phyloP scores from a whole-genome alignment of 2,797 vertebrate genomes.

The Monodelphis domestica region DNA sequence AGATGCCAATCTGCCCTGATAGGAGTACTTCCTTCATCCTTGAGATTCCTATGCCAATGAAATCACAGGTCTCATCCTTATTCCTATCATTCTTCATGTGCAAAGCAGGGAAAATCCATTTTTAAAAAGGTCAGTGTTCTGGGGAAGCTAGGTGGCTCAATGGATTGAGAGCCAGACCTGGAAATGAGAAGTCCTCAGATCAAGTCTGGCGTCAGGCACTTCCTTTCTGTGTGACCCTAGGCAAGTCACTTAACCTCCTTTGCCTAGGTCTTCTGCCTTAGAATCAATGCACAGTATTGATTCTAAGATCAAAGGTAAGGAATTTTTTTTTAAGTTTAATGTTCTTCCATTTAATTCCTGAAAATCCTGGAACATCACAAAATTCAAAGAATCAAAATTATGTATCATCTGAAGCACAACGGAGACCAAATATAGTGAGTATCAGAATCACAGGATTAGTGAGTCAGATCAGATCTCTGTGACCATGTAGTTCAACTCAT shows the following conservation, averaged over 20 bases:
- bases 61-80: background rate
- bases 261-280: too few relatives aligned
- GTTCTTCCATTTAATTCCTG: background rate
- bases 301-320: too few relatives aligned
- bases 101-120: background rate
- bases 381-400: background rate
- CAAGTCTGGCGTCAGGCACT: too few relatives aligned
- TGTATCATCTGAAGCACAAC: background rate
- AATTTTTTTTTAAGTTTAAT: too few relatives aligned
- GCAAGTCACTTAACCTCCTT: too few relatives aligned
- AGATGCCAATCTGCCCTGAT: background rate
- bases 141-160: too few relatives aligned
- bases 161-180: too few relatives aligned
- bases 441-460: background rate
- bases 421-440: background rate
- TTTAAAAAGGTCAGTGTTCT: too few relatives aligned
- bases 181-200: too few relatives aligned
- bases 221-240: too few relatives aligned
- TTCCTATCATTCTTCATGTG: background rate
- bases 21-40: background rate
- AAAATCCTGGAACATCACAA: background rate
- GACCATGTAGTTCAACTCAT: background rate
- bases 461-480: background rate
- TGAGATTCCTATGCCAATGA: background rate
- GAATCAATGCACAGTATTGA: too few relatives aligned